Percentiles rank a stretch among this genome's conserved stretches.
phyloP scores from a whole-genome alignment of 2,797 vertebrate species.

The Xenentodon cancila region DNA sequence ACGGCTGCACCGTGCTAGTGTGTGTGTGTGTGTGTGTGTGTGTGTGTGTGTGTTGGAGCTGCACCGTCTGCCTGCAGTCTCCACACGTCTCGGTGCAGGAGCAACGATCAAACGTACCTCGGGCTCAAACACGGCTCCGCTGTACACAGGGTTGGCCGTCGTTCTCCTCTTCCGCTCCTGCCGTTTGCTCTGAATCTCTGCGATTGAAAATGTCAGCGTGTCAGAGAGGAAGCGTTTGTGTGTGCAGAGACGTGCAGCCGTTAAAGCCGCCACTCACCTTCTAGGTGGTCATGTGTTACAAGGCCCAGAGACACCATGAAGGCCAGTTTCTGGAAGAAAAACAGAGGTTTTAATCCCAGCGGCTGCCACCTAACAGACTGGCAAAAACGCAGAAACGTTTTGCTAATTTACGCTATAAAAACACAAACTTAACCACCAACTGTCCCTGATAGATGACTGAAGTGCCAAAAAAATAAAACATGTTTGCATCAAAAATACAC shows the following conservation, averaged over 20 bases:
- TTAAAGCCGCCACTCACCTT: slow-evolving; percentile 84
- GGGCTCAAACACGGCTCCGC: slow-evolving; percentile 96
- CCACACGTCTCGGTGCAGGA: no score
- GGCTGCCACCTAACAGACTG: neutral
- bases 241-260: neutral
- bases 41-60: no score
- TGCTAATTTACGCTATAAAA: no score
- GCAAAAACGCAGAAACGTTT: neutral
- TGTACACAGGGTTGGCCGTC: slow-evolving; percentile 98
- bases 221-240: neutral
- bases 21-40: no score
- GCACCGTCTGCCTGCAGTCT: no score
- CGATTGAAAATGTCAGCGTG: slow-evolving; percentile 39
- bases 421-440: no score
- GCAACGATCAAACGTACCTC: slow-evolving; percentile 54
- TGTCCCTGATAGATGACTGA: no score
- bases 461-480: no score
- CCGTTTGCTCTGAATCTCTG: slow-evolving; percentile 98
- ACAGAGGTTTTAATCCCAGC: neutral
- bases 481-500: no score
- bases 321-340: slow-evolving; percentile 92
- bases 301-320: slow-evolving; percentile 98
- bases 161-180: slow-evolving; percentile 98
- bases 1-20: neutral
- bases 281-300: slow-evolving; percentile 96